These are phyloP conservation scores for Actinopyga echinites DNA, from an alignment of 53 echinoderm and acorn worm species.

Conservation along the genomic window DNA sequence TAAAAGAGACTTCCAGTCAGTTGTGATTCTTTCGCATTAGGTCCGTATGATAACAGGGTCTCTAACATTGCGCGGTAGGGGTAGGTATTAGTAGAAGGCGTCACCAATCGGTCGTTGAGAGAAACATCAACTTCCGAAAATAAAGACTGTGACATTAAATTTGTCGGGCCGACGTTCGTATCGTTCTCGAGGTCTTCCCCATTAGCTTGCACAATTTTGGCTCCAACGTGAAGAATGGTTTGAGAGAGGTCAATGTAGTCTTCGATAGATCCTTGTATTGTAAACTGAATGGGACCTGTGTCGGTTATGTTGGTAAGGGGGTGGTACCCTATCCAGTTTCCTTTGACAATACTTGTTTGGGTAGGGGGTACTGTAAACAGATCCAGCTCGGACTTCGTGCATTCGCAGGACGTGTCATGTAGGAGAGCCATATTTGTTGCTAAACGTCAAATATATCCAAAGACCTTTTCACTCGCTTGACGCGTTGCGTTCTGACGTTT, in stretches of 20 bases:
- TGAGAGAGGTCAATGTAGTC: no score
- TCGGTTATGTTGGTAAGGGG: no score
- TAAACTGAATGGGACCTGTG: no score
- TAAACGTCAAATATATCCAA: background rate
- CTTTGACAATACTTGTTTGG: no score
- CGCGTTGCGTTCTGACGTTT: background rate
- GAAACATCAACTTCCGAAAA: constrained; percentile 62
- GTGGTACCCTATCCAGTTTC: constrained; percentile 48
- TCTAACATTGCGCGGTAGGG: constrained; percentile 59
- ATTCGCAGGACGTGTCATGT: no score
- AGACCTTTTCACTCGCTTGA: background rate
- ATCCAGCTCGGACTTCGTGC: no score
- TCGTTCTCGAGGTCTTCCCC: constrained; percentile 35
- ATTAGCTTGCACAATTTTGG: constrained; percentile 34
- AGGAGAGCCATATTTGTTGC: constrained; percentile 62
- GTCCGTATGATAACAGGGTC: constrained; percentile 47
- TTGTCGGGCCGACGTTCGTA: constrained; percentile 48
- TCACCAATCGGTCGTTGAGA: constrained; percentile 42
- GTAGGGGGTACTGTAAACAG: no score
- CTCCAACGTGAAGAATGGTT: no score
- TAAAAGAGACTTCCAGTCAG: constrained; percentile 48
- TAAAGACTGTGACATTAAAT: constrained; percentile 54
- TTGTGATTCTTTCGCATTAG: constrained; percentile 55
- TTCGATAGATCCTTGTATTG: no score
- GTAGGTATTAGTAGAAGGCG: no score